phyloP scores from a whole-genome alignment of 2,113 vertebrate genomes.

The Tricholaema leucomelas region DNA sequence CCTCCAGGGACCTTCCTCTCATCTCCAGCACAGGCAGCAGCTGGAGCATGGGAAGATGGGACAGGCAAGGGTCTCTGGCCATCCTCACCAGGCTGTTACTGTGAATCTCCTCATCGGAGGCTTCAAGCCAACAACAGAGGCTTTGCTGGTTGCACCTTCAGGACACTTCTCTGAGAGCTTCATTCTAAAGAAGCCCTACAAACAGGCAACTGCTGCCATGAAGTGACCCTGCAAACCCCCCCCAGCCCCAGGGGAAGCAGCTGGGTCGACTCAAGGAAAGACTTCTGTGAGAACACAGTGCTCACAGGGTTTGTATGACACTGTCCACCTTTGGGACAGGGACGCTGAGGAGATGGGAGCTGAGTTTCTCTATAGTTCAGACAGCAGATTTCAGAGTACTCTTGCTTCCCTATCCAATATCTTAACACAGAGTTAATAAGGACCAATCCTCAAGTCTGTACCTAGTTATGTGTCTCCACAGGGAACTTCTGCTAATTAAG shows the following conservation, averaged over 20 bases:
- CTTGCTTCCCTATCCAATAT: neutral
- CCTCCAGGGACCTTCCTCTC: too few species aligned
- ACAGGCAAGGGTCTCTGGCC: neutral
- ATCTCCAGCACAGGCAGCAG: neutral
- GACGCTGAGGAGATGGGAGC: neutral
- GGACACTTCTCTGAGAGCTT: neutral
- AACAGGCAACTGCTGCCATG: neutral
- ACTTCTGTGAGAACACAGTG: neutral
- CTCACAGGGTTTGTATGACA: neutral
- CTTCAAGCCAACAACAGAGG: neutral
- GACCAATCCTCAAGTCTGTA: neutral
- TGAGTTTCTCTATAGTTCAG: neutral
- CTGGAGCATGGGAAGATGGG: neutral
- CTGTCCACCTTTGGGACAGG: neutral
- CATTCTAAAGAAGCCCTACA: neutral
- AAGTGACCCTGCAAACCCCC: neutral
- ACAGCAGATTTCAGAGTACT: neutral
- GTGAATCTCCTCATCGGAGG: neutral
- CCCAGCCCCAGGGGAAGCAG: neutral
- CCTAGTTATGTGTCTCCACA: neutral
- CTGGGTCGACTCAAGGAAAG: neutral
- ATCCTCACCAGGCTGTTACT: neutral
- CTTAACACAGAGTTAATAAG: neutral
- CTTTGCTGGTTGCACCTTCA: neutral
- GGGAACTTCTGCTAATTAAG: slow-evolving; percentile 1